A percentile compares a stretch with the other conserved stretches of the same genome.
phyloP scores from a whole-genome alignment of 2,888 invertebrate genomes.

The Drosophila affinis region DNA sequence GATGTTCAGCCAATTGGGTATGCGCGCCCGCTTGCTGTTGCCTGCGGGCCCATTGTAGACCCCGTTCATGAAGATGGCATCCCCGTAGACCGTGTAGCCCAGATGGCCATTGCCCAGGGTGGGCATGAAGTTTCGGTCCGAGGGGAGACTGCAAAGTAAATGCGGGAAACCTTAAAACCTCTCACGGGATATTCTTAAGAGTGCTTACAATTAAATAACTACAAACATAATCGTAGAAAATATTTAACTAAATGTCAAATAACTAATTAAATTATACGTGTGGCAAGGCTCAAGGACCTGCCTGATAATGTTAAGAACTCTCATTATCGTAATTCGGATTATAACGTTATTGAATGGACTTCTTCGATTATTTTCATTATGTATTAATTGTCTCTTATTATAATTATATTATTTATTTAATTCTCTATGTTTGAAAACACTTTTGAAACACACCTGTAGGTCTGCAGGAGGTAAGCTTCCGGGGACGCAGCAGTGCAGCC shows the following conservation, averaged over 20 bases:
- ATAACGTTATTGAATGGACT: not conserved
- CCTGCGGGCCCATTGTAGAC: slow-evolving; percentile 86
- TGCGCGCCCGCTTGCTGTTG: slow-evolving; percentile 86
- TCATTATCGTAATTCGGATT: not conserved
- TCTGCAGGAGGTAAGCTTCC: slow-evolving; percentile 51
- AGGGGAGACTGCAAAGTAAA: slow-evolving; percentile 84
- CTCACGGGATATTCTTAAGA: not conserved
- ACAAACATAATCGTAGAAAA: too few species aligned
- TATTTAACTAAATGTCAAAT: too few species aligned
- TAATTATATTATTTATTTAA: too few species aligned
- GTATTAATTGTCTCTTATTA: too few species aligned
- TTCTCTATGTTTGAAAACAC: not conserved
- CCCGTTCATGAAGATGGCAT: slow-evolving; percentile 87
- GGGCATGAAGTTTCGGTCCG: slow-evolving; percentile 86
- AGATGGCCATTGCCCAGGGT: slow-evolving; percentile 87
- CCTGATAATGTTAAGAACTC: not conserved
- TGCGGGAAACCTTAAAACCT: too few species aligned
- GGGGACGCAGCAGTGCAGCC: slow-evolving; percentile 16
- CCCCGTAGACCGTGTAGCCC: slow-evolving; percentile 86
- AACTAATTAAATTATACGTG: too few species aligned
- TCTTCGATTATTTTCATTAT: not conserved
- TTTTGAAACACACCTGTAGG: slow-evolving; percentile 47
- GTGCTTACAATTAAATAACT: too few species aligned
- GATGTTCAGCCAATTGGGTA: slow-evolving; percentile 86
- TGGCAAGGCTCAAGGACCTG: not conserved